Conservation (phyloP, 2,888 invertebrate genomes). For the Mongoloraphidia duomilia region DNA sequence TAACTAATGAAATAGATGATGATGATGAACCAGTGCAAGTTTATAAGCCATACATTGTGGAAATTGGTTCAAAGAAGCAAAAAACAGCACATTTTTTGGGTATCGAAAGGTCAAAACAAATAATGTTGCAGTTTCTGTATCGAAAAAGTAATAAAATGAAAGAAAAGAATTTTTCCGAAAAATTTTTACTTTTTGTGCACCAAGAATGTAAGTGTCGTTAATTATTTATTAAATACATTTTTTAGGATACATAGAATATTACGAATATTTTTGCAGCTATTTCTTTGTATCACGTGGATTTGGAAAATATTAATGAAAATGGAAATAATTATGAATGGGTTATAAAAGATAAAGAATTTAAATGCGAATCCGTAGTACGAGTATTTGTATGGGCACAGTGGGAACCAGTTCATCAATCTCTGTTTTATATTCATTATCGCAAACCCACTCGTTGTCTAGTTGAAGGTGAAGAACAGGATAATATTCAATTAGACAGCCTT, state of each 20-base stretch:
- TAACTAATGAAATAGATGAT: conserved; percentile 20
- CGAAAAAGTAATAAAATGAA: conserved; percentile 32
- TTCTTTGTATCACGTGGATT: conserved; percentile 21
- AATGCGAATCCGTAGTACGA: conserved; percentile 39
- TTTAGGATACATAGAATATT: neutral
- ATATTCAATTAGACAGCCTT: conserved; percentile 37
- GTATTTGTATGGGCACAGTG: conserved; percentile 79
- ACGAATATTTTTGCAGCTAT: conserved; percentile 18
- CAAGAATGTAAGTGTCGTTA: conserved; percentile 50
- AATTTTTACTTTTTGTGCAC: conserved; percentile 60
- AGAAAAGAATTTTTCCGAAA: conserved; percentile 35
- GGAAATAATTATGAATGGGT: neutral
- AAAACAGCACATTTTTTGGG: conserved; percentile 29
- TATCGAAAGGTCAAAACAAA: conserved; percentile 49
- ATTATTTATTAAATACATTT: neutral
- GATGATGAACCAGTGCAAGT: conserved; percentile 18
- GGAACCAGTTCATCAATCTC: conserved; percentile 62
- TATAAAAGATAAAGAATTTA: conserved; percentile 18
- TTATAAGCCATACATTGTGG: conserved; percentile 50
- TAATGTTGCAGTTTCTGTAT: conserved; percentile 67
- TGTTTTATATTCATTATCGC: conserved; percentile 72
- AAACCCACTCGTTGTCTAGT: conserved; percentile 52
- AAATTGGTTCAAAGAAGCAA: conserved; percentile 34
- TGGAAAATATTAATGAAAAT: conserved; percentile 15
- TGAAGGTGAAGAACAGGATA: conserved; percentile 43